A percentile compares a stretch with the other conserved stretches of the same genome.
Evolutionary conservation across 2,113 vertebrate species (phyloP).

Genomic region (Zosterops borbonicus): DNA sequence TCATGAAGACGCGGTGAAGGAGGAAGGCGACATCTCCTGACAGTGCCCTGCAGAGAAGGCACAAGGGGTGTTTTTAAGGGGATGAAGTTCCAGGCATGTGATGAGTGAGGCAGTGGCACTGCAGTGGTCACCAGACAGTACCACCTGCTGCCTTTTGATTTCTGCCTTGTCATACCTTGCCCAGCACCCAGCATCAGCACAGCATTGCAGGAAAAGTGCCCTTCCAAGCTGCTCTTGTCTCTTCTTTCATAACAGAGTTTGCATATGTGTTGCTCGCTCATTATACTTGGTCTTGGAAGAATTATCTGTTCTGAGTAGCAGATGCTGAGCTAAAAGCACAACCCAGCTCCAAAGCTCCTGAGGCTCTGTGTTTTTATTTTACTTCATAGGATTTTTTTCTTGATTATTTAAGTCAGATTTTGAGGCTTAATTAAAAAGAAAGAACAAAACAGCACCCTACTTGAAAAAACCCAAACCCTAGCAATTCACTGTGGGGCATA

Average conservation of each 20-base stretch:
- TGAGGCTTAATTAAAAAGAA: neutral
- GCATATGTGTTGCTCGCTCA: neutral
- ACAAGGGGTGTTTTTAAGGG: neutral
- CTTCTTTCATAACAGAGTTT: neutral
- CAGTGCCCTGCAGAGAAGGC: conserved; percentile 52
- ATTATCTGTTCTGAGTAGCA: neutral
- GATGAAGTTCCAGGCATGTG: neutral
- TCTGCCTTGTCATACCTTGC: neutral
- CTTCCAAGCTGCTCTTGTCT: neutral
- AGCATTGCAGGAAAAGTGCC: neutral
- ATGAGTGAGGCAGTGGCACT: neutral
- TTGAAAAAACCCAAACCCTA: neutral
- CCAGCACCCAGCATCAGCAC: neutral
- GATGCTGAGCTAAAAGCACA: conserved; percentile 5
- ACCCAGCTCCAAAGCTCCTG: neutral
- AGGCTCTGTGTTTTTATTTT: neutral
- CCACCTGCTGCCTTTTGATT: neutral
- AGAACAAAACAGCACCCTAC: neutral
- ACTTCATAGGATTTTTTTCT: neutral
- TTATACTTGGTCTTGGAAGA: neutral
- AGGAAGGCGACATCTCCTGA: conserved; percentile 17
- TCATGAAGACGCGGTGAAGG: conserved; percentile 55
- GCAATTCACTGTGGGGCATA: neutral
- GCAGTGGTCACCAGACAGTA: neutral
- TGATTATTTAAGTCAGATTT: neutral